A percentile compares a stretch with the other conserved stretches of the same genome.
These are phyloP conservation scores for Terebella lapidaria DNA, from an alignment of 2,888 invertebrate genomes.

Conservation along the genomic window DNA sequence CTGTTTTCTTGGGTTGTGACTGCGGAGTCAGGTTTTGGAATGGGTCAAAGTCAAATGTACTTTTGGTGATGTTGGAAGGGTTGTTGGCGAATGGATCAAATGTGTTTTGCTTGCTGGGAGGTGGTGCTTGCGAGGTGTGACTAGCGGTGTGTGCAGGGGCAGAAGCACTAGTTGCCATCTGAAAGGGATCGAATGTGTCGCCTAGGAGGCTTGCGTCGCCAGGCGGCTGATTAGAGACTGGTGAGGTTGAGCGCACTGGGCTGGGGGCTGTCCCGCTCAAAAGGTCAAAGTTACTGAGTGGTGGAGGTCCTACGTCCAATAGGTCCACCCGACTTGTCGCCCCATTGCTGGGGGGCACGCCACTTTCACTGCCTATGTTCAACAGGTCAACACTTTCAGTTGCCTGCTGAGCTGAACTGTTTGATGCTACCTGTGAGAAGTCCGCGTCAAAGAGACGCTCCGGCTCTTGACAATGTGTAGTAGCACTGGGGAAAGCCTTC, in stretches of 20 bases:
- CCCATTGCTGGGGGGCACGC: not conserved
- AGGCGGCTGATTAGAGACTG: not conserved
- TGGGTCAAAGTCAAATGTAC: constrained; percentile 34
- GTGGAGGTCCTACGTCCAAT: constrained; percentile 16
- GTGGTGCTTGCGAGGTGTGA: too few relatives aligned
- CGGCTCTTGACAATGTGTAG: not conserved
- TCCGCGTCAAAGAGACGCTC: not conserved
- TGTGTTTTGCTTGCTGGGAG: too few relatives aligned
- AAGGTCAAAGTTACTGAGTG: constrained; percentile 36
- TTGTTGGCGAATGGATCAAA: constrained; percentile 8
- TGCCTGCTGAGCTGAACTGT: too few relatives aligned
- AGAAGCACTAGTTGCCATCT: constrained; percentile 6
- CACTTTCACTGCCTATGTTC: not conserved
- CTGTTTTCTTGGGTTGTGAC: not conserved
- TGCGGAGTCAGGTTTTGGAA: constrained; percentile 25
- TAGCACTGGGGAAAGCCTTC: too few relatives aligned
- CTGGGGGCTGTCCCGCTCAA: constrained; percentile 25
- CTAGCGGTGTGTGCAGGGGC: not conserved
- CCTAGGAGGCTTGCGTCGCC: not conserved
- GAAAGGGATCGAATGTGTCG: constrained; percentile 42
- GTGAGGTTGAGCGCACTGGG: not conserved
- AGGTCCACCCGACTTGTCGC: constrained; percentile 7
- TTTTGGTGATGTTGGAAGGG: not conserved
- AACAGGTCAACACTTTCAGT: not conserved
- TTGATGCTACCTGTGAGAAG: not conserved